Evolutionary conservation across 2,113 vertebrate species (phyloP).

Genomic region (Neomonachus schauinslandi): DNA sequence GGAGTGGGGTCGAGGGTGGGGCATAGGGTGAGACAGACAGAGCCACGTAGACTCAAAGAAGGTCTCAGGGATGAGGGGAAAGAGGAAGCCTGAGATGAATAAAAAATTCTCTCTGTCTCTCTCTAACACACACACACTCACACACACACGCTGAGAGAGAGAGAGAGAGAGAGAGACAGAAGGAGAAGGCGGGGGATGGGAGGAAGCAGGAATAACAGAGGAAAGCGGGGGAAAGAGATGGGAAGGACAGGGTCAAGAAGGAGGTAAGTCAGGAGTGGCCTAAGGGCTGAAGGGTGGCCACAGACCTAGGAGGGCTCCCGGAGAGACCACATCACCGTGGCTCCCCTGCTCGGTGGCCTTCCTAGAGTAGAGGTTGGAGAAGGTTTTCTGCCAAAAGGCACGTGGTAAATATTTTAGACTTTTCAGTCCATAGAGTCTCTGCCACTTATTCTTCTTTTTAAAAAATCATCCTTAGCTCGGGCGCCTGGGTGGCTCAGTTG

Average conservation of each 20-base stretch:
- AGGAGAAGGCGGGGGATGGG: no score
- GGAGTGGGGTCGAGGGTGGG: no score
- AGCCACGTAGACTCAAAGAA: neutral
- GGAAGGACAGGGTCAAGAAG: neutral
- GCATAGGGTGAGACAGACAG: rapidly evolving
- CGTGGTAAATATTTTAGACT: neutral
- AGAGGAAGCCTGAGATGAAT: neutral
- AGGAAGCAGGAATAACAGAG: neutral
- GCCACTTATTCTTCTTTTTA: neutral
- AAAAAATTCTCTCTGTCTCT: neutral
- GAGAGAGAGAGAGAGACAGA: neutral
- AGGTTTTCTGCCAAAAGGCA: neutral
- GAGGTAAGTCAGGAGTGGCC: neutral
- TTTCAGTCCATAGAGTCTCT: neutral
- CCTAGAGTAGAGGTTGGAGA: neutral
- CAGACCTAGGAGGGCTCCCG: neutral
- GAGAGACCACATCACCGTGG: no score
- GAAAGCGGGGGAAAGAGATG: neutral
- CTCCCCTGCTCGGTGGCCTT: neutral
- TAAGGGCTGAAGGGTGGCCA: neutral
- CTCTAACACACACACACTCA: neutral
- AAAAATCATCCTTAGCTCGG: neutral
- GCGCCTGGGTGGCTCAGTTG: no score
- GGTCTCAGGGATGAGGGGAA: neutral
- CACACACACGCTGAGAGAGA: neutral